Percentiles rank a stretch among this genome's conserved stretches.
Conservation (phyloP, 2,888 invertebrate species). For the Cremastobaeus sp. region DNA sequence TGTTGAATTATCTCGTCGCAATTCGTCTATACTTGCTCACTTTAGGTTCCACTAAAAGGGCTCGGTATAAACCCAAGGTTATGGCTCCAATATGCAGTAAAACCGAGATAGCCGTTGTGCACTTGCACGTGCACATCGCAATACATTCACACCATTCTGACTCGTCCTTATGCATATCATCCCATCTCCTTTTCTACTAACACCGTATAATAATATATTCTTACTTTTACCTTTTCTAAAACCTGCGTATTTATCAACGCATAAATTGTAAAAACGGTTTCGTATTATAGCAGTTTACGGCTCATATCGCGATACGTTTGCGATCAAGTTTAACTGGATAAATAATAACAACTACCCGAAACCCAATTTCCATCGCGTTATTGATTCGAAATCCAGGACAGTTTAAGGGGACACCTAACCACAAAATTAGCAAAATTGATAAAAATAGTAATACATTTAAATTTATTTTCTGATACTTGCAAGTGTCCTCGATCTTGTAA, state of each 20-base stretch:
- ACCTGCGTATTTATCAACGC: slow-evolving; percentile 9
- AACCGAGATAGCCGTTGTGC: slow-evolving; percentile 64
- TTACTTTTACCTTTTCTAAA: slow-evolving; percentile 14
- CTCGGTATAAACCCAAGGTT: slow-evolving; percentile 66
- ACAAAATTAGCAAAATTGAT: too few species aligned
- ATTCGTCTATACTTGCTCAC: slow-evolving; percentile 62
- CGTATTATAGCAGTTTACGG: too few species aligned
- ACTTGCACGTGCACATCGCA: slow-evolving; percentile 28
- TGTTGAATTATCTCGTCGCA: slow-evolving; percentile 59
- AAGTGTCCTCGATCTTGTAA: too few species aligned
- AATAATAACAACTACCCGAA: too few species aligned
- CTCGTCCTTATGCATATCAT: slow-evolving; percentile 30
- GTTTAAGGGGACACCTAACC: too few species aligned
- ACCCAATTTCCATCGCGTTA: too few species aligned
- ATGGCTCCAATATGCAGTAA: slow-evolving; percentile 72
- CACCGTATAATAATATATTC: slow-evolving; percentile 1
- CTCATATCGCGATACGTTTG: too few species aligned
- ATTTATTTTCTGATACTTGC: too few species aligned
- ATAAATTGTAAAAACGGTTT: too few species aligned
- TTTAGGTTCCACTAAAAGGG: slow-evolving; percentile 66
- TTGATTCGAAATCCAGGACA: too few species aligned
- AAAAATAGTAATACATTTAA: too few species aligned
- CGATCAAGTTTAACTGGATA: too few species aligned
- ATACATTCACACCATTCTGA: slow-evolving; percentile 13
- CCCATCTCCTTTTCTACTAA: slow-evolving; percentile 15